Evolutionary conservation across 2,888 invertebrate genomes (phyloP).

Genomic region (Aporophyla nigra): DNA sequence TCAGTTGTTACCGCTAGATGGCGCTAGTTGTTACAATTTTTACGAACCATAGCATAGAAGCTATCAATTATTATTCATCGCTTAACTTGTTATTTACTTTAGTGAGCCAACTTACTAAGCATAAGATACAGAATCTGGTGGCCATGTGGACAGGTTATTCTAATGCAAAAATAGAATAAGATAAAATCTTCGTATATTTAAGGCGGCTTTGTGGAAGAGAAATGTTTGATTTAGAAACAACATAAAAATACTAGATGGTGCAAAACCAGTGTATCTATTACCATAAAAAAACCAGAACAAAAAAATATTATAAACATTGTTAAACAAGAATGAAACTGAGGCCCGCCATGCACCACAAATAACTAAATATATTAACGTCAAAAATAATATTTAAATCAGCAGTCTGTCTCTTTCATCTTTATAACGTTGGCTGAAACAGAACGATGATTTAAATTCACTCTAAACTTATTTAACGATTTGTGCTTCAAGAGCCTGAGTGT

Average conservation of each 20-base stretch:
- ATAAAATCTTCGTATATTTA: too few relatives aligned
- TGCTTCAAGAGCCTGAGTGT: not conserved
- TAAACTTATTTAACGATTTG: not conserved
- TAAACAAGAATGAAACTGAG: not conserved
- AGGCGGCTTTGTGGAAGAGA: too few relatives aligned
- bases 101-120: not conserved
- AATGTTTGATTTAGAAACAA: not conserved
- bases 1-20: slow-evolving; percentile 53
- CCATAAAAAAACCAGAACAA: not conserved
- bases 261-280: not conserved
- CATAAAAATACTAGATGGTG: not conserved
- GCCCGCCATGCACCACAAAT: not conserved
- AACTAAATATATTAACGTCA: not conserved
- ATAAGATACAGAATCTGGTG: not conserved
- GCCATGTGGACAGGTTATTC: too few relatives aligned
- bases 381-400: not conserved
- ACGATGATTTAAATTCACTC: not conserved
- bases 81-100: not conserved
- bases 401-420: not conserved
- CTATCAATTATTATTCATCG: not conserved
- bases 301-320: not conserved
- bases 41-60: not conserved
- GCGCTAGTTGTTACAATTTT: slow-evolving; percentile 33
- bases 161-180: too few relatives aligned
- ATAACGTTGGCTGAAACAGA: not conserved